Base-by-base conservation (phyloP, 2,797 vertebrate species). In the Manis javanica region DNA sequence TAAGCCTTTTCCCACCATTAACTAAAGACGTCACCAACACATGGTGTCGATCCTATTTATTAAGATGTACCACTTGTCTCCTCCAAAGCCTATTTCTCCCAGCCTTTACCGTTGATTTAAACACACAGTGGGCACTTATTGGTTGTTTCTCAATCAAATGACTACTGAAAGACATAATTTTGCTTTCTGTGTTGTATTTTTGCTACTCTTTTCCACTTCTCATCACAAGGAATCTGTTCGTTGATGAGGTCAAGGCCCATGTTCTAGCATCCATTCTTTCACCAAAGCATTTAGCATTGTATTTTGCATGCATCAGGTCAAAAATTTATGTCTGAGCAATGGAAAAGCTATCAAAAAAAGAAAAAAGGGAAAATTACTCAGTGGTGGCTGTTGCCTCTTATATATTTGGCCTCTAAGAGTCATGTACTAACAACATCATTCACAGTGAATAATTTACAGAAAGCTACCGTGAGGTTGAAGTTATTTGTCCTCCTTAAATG, bases 401-500 rank as follows among this genome's bases (percentile, higher is more conserved):
- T 5, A 26, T 0, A 0, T 79, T 51, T 72, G n/a, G 4, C 53
- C 63, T 95, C 0, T 1, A 49, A 61, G 69, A 71, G 55, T 95
- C 95, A 85, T 3, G 13, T 21, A 6, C 59, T 10, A 49, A 64
- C 26, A 55, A 2, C 4, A 29, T 95, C 57, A 72, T 92, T 77
- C 87, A 39, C 57, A 64, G 19, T 1, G 0, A 90, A 75, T 89
- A 75, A 74, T 95, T 97, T 91, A 78, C 18, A 82, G 88, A 81
- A 95, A 88, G 46, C 34, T 95, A 37, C 57, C 42, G 0, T 15
- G 69, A 97, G 63, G n/a, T 61, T 91, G 55, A 90, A 97, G 69
- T 83, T 3, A 57, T 88, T 96, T 95, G 68, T 95, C 59, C 51
- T 95, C 74, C 71, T 97, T 94, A 97, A 97, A 72, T 94, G 57